Conservation (phyloP, 2,888 invertebrate genomes). For the Acanthacorydalis orientalis region DNA sequence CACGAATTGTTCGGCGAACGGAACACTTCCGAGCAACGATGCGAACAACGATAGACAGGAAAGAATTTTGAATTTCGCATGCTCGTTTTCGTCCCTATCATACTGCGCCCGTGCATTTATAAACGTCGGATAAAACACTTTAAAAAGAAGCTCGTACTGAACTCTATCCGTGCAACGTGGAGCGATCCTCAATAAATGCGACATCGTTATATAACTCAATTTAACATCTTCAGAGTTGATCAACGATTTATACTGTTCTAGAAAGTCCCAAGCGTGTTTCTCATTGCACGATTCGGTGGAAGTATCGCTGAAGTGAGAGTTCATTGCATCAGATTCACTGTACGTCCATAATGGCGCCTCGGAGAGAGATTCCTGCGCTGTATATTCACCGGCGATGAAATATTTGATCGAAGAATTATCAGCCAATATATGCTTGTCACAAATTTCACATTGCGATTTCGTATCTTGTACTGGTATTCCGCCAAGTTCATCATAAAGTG, state of each 20-base stretch:
- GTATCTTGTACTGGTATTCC: conserved; percentile 25
- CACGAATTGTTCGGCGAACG: conserved; percentile 40
- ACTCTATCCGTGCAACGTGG: conserved; percentile 35
- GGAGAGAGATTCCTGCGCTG: neutral
- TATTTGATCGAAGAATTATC: conserved; percentile 5
- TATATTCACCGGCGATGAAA: neutral
- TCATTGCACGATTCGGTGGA: conserved; percentile 15
- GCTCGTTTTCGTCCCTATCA: conserved; percentile 26
- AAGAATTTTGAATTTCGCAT: conserved; percentile 36
- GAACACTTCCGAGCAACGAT: conserved; percentile 33
- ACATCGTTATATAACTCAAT: conserved; percentile 36
- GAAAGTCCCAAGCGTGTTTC: conserved; percentile 34
- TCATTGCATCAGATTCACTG: conserved; percentile 23
- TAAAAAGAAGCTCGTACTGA: conserved; percentile 37
- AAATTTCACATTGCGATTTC: conserved; percentile 28
- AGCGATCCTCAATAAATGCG: conserved; percentile 39
- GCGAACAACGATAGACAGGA: conserved; percentile 43
- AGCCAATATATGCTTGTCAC: conserved; percentile 17
- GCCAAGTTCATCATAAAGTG: conserved; percentile 40
- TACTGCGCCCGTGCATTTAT: conserved; percentile 34
- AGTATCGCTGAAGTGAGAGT: conserved; percentile 8
- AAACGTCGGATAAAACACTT: conserved; percentile 43
- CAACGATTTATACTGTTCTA: conserved; percentile 38
- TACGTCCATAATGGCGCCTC: conserved; percentile 11
- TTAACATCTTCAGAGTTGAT: conserved; percentile 21